Base-by-base conservation (phyloP, 37 sponge, comb jelly and placozoan species). In the Hexactinellida sp. region DNA sequence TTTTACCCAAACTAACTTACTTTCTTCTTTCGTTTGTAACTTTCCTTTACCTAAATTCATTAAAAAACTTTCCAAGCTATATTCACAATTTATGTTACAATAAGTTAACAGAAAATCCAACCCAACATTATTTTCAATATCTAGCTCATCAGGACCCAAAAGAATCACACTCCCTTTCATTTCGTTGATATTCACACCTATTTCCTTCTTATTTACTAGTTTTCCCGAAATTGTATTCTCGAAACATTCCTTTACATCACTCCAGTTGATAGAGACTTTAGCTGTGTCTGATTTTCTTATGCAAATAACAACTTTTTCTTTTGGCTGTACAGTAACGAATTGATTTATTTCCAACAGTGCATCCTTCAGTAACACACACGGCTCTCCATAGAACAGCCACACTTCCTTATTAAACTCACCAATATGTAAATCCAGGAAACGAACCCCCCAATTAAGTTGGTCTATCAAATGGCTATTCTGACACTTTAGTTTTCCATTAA, bases 301-400 rank as follows among this genome's bases (percentile, higher is more conserved):
- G 34, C 21, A 3, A 32, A 63, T 63, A n/a, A 63, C 13, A 63
- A 63, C 76, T 23, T 28, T 63, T 28, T 63, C 76, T 63, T 3
- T 23, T 21, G 76, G 76, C 3, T 63, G 21, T n/a, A 7, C 25
- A 10, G 3, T 63, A 7, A 63, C 28, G 76, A 63, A 63, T 10
- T 10, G 21, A 10, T 63, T 23, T 7, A n/a, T 63, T n/a, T 63
- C 76, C 19, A 63, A 21, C 34, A 63, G 13, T 10, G 13, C 76
- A 3, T 63, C 76, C 13, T n/a, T n/a, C 76, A 63, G 34, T n/a
- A 25, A 7, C 28, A 10, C 21, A n/a, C 76, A 63, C 3, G 76
- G 76, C 76, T 63, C 76, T 10, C 76, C 76, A n/a, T 63, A n/a
- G 30, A 25, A 63, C 76, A 63, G 76, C 76, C 76, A 63, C 5